phyloP scores from a whole-genome alignment of 2,113 vertebrate genomes.

The Micronycteris hirsuta region DNA sequence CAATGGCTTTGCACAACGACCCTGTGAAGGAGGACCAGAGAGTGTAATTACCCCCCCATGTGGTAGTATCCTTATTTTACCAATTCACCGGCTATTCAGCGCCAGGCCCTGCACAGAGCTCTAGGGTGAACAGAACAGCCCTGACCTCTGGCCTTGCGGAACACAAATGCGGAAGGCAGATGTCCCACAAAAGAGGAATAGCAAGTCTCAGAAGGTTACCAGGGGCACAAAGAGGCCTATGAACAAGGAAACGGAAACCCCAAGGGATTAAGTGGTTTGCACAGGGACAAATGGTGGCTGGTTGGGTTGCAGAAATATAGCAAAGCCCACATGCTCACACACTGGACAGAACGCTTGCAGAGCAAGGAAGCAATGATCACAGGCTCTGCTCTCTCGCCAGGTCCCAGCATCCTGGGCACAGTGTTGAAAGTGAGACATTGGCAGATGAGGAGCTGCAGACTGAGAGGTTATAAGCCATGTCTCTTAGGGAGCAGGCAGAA shows the following conservation, averaged over 20 bases:
- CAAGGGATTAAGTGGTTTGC: background rate
- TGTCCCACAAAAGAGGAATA: background rate
- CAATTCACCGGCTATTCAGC: background rate
- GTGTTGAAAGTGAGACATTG: background rate
- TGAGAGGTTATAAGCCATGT: background rate
- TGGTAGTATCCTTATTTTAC: background rate
- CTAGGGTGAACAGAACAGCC: background rate
- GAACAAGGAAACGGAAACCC: background rate
- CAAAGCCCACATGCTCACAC: background rate
- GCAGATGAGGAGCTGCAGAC: background rate
- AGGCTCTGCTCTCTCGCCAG: accelerated
- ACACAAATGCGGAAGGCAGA: background rate
- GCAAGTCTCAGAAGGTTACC: background rate
- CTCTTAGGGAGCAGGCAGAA: background rate
- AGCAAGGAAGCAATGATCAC: background rate
- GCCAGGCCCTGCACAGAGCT: background rate
- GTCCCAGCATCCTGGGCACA: background rate
- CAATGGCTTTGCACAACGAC: background rate
- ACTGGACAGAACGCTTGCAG: background rate
- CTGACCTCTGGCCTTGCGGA: background rate
- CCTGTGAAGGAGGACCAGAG: background rate
- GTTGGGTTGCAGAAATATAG: background rate
- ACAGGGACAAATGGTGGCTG: background rate
- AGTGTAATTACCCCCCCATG: background rate
- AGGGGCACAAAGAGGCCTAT: background rate